Conservation (phyloP, 2,797 vertebrate species). For the Apodemus agrarius region DNA sequence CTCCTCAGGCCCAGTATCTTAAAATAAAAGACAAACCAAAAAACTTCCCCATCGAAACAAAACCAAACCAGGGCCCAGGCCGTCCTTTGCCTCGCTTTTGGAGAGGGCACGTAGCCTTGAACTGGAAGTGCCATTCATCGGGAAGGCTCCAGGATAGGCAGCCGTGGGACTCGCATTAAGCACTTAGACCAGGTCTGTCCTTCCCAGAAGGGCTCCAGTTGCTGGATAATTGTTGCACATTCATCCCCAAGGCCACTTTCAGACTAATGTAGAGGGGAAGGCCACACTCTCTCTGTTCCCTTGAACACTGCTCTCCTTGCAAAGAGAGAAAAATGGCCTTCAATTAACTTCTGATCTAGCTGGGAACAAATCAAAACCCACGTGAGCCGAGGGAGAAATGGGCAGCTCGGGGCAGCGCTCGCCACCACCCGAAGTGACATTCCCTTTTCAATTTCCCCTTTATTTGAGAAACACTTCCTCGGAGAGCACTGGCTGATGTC, state of each 20-base stretch:
- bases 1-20: neutral
- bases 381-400: conserved; percentile 10
- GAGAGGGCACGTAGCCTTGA: neutral
- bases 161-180: neutral
- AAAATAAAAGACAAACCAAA: neutral
- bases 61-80: neutral
- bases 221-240: conserved; percentile 14
- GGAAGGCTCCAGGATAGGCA: neutral
- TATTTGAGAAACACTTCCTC: conserved; percentile 37
- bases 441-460: conserved; percentile 56
- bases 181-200: conserved; percentile 38
- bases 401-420: neutral
- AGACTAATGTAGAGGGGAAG: neutral
- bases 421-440: neutral
- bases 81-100: neutral
- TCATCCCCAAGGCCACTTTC: conserved; percentile 15
- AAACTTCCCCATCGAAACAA: neutral
- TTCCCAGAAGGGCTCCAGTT: conserved; percentile 22
- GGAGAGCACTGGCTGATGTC: neutral
- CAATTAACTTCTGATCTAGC: conserved; percentile 27
- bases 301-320: conserved; percentile 28
- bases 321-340: conserved; percentile 61
- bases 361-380: neutral
- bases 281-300: neutral
- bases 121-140: neutral